Evolutionary conservation across 2,888 invertebrate genomes (phyloP).

Genomic region (Drosophila fungiperda): DNA sequence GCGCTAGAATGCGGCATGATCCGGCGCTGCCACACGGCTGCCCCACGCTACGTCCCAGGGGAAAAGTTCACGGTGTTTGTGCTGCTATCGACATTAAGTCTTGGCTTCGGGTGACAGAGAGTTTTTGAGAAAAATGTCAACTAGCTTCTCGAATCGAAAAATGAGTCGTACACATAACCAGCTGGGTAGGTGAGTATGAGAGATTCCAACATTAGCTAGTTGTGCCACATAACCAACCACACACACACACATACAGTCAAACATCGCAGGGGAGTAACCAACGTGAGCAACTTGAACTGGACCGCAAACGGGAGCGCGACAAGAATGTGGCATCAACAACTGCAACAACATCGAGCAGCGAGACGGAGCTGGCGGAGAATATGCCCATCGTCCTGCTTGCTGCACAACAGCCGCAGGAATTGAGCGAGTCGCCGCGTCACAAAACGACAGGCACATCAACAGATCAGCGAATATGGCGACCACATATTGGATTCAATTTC

Average conservation of each 20-base stretch:
- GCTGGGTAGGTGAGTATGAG: slow-evolving; percentile 62
- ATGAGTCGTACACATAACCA: slow-evolving; percentile 61
- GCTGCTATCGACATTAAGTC: slow-evolving; percentile 38
- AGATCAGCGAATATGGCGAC: neutral
- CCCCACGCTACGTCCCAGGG: neutral
- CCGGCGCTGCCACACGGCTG: slow-evolving; percentile 35
- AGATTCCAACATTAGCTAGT: neutral
- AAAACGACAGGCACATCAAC: neutral
- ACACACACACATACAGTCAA: slow-evolving; percentile 21
- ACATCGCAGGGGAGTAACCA: neutral
- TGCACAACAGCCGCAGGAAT: neutral
- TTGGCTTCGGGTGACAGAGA: slow-evolving; percentile 39
- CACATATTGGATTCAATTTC: neutral
- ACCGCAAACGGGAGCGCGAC: neutral
- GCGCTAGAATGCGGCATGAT: slow-evolving; percentile 1
- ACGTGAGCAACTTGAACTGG: neutral
- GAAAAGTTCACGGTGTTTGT: slow-evolving; percentile 40
- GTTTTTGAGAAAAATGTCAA: slow-evolving; percentile 76
- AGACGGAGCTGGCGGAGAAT: neutral
- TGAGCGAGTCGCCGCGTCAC: neutral
- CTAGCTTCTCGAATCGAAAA: slow-evolving; percentile 46
- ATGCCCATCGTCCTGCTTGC: slow-evolving; percentile 9
- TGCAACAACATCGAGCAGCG: neutral
- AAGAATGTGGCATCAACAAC: neutral
- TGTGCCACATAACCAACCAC: slow-evolving; percentile 15